phyloP scores from a whole-genome alignment of 2,113 vertebrate species.

The Dipodomys stephensi region DNA sequence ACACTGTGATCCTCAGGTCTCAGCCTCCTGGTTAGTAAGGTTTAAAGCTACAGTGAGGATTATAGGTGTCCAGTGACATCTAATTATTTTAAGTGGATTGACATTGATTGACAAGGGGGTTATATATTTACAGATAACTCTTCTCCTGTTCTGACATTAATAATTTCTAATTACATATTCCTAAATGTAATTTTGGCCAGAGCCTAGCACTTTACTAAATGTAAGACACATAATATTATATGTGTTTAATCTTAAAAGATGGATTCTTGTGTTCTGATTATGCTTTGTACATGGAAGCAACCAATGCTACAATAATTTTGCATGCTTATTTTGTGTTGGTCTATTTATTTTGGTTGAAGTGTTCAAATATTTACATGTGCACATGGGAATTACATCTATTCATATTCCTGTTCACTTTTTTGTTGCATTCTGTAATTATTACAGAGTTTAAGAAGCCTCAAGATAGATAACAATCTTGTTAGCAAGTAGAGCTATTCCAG shows the following conservation, averaged over 20 bases:
- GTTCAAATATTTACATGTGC: neutral
- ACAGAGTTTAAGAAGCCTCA: neutral
- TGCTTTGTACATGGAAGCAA: neutral
- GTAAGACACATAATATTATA: neutral
- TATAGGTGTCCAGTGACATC: neutral
- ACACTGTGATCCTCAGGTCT: no score
- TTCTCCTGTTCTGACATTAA: neutral
- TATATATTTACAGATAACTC: neutral
- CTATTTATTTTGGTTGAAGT: neutral
- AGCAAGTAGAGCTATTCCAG: neutral
- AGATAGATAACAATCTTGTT: neutral
- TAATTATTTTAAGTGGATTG: neutral
- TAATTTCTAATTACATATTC: constrained; percentile 12
- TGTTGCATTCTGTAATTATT: neutral
- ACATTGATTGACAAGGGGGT: neutral
- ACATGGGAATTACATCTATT: neutral
- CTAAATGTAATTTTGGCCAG: neutral
- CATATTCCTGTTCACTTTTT: neutral
- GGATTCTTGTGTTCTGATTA: neutral
- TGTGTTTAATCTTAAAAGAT: neutral
- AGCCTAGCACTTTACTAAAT: neutral
- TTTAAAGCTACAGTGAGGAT: no score
- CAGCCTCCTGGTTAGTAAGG: no score
- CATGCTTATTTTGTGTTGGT: neutral
- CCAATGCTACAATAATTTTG: neutral